These are phyloP conservation scores for Acanthochromis polyacanthus DNA, from an alignment of 2,113 vertebrate genomes.

Conservation along the genomic window DNA sequence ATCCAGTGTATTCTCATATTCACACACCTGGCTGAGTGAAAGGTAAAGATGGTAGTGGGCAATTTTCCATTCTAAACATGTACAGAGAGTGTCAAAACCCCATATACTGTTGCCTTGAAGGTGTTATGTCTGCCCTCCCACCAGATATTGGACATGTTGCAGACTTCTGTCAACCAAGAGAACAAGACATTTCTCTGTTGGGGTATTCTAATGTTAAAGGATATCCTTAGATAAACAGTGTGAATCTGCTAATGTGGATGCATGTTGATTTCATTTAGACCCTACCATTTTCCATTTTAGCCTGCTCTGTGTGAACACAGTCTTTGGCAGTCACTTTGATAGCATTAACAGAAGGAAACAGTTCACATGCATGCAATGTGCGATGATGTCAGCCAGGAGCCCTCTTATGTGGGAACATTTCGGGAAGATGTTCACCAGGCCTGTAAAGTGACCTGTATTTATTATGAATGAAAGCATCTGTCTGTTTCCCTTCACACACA, in stretches of 20 bases:
- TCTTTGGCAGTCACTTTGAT: constrained; percentile 29
- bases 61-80: too few relatives aligned
- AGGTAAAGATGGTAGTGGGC: background rate
- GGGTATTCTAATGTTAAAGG: too few relatives aligned
- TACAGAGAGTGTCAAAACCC: too few relatives aligned
- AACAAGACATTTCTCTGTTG: too few relatives aligned
- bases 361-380: constrained; percentile 29
- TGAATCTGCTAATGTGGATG: background rate
- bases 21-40: background rate
- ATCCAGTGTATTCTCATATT: too few relatives aligned
- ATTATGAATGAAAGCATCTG: constrained; percentile 74
- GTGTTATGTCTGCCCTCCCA: too few relatives aligned
- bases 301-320: background rate
- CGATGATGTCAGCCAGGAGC: constrained; percentile 60
- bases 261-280: background rate
- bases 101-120: too few relatives aligned
- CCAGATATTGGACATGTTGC: too few relatives aligned
- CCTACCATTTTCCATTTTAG: background rate
- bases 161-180: too few relatives aligned
- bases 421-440: constrained; percentile 47
- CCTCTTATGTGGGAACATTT: constrained; percentile 53
- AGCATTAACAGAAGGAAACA: constrained; percentile 50
- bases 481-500: constrained; percentile 1
- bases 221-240: too few relatives aligned
- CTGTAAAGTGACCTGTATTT: constrained; percentile 69